Evolutionary conservation across 1,140 invertebrate species (phyloP), one percentile per base, ranked within the genome.

Genomic region (Popillia japonica): DNA sequence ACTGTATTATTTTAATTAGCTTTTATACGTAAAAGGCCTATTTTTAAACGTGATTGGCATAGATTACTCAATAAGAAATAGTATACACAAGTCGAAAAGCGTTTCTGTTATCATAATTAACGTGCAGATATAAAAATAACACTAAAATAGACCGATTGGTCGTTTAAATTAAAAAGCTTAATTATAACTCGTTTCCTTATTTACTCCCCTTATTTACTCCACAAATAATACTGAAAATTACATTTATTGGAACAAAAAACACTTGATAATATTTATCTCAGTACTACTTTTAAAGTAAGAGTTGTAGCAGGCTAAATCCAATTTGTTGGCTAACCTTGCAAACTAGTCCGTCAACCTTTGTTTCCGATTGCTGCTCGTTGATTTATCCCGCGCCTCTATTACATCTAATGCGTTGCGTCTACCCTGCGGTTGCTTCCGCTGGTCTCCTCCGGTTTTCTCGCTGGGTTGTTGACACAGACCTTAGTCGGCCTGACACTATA

Each of bases 261-360:
- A 7, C n/a, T 48, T 7, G 2, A 17, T 48, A 48, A 17, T 2
- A 48, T 48, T 48, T 7, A 2, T 48, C 27, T 34, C 27, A 4
- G 4, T 34, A 34, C 27, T 34, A 34, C 27, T 34, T 34, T 1
- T 34, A 34, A 34, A 34, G 27, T 34, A 34, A 34, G 27, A 34
- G 27, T 34, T 34, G 4, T 68, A 68, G 22, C 27, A 27, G 17
- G 61, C 22, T 68, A 34, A 10, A 8, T 34, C 22, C 48, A n/a
- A 55, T n/a, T 55, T 55, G 61, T 27, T 68, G 20, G 8, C 61
- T 68, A 68, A 68, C 20, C 22, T 68, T 22, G 22, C 61, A 34
- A 22, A 68, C 61, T 68, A 68, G 61, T 22, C 61, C 8, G 61
- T 68, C 61, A 64, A 68, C 61, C 61, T 68, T 68, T 68, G 61